Evolutionary conservation across 2,797 vertebrate species (phyloP).

Genomic region (Falco cherrug): DNA sequence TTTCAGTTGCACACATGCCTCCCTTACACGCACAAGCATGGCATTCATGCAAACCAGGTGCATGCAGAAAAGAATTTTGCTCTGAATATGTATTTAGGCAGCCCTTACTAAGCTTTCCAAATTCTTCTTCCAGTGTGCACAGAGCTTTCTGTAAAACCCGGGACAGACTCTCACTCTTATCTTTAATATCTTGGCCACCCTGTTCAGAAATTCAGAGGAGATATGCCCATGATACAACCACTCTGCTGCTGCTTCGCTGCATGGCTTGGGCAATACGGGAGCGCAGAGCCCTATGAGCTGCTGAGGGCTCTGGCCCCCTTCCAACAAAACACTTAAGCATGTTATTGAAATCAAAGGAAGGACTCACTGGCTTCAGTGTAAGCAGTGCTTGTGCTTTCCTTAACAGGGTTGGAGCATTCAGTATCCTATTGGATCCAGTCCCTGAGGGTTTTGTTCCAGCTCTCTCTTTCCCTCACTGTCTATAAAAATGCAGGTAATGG

Average conservation of each 20-base stretch:
- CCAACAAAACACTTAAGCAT: background rate
- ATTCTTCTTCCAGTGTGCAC: background rate
- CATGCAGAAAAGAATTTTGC: conserved; percentile 20
- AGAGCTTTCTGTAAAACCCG: background rate
- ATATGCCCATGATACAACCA: background rate
- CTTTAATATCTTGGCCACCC: background rate
- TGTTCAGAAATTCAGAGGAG: background rate
- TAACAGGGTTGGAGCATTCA: background rate
- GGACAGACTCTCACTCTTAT: background rate
- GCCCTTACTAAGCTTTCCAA: conserved; percentile 6
- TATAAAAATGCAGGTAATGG: background rate
- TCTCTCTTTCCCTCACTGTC: background rate
- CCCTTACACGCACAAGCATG: background rate
- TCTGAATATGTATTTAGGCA: conserved; percentile 31
- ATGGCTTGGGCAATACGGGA: background rate
- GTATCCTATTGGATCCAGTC: background rate
- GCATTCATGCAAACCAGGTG: conserved; percentile 59
- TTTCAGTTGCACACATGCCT: background rate
- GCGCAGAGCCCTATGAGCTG: background rate
- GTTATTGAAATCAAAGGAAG: background rate
- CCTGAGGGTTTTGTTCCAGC: background rate
- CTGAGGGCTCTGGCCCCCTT: background rate
- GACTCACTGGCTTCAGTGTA: background rate
- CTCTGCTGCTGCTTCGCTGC: background rate
- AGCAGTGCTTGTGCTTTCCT: background rate